Evolutionary conservation across 2,888 invertebrate genomes (phyloP), one percentile per base, ranked within the genome.

Genomic region (Mesodorylaimus sp.): DNA sequence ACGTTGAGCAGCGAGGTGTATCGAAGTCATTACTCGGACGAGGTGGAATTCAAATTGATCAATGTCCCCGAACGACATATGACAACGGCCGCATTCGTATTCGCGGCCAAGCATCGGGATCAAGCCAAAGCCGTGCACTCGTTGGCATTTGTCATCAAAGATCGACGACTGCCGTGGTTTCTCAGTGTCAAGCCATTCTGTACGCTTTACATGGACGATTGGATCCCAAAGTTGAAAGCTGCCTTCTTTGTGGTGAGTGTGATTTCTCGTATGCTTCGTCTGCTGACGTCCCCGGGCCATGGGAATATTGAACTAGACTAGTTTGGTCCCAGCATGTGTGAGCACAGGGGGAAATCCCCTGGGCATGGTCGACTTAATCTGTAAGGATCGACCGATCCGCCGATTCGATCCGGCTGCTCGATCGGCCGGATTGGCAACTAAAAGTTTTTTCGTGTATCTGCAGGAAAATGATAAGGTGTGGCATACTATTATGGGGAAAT

Each of bases 1-100:
- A n/a, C 39, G 23, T 36, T 47, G 23, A 47, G 38, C 39, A 47
- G 47, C 39, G 47, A 47, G 26, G 39, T 47, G 16, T 47, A 21
- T 24, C 37, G 47, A 3, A 21, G 5, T 2, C 47, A 47, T 24
- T 23, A 24, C 37, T 5, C 16, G 16, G 47, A 47, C 24, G 3
- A 5, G 24, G 16, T 29, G 29, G 42, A 42, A n/a, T 25, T 50
- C 36, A 44, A 50, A 21, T 43, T 50, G 13, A 47, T 50, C 5
- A 45, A 26, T 26, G 45, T 45, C 2, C 37, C 50, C 3, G 45
- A 45, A 21, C 36, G 45, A 13, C 2, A n/a, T 3, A n/a, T 50
- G 26, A 10, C 45, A 2, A 16, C 45, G 10, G 50, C 36, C 16
- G 32, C 45, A n/a, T 50, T 24, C 45, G 24, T 50, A 2, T 50